Base-by-base conservation (phyloP, 2,797 vertebrate genomes). In the Pangasius larnaudii region DNA sequence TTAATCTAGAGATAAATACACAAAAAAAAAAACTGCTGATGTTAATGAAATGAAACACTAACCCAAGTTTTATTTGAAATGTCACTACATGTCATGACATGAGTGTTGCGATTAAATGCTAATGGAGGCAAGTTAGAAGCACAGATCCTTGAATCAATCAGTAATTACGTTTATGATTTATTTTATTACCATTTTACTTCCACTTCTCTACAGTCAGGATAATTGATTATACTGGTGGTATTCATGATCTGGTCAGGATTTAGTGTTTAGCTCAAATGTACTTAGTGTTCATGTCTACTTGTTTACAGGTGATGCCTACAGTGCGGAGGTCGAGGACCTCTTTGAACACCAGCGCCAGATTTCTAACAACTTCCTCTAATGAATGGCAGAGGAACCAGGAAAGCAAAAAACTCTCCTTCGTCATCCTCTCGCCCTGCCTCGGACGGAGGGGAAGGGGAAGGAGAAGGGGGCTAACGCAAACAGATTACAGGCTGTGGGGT, bases 341-440 rank as follows among this genome's bases (percentile, higher is more conserved):
- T 96, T 98, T 88, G 98, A 99, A 93, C 97, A 96, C 94, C 96
- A 95, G 69, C 96, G 94, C 88, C 96, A 97, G 93, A 96, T 99
- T 92, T 95, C 96, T 91, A 99, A 96, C 95, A 99, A 99, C 95
- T 95, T 98, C 22, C 94, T 99, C 93, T 99, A 96, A 90, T 33
- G 10, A 1, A 5, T 90, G 95, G 89, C 87, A 85, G 72, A 85
- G 88, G 89, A 88, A n/a, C 49, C 63, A n/a, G 80, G 71, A 74
- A 58, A 56, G 36, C 27, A 63, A 58, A 46, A 61, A 85, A 30
- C 86, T 78, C 74, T 89, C 74, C 53, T 85, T 77, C 61, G 7
- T 85, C 83, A 19, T 86, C 79, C 71, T 86, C 53, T 87, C 75
- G n/a, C 51, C 78, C 77, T 30, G n/a, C 19, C 61, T 42, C 46